These are phyloP conservation scores for Octopus sinensis DNA, from an alignment of 1,140 invertebrate genomes.

Conservation along the genomic window DNA sequence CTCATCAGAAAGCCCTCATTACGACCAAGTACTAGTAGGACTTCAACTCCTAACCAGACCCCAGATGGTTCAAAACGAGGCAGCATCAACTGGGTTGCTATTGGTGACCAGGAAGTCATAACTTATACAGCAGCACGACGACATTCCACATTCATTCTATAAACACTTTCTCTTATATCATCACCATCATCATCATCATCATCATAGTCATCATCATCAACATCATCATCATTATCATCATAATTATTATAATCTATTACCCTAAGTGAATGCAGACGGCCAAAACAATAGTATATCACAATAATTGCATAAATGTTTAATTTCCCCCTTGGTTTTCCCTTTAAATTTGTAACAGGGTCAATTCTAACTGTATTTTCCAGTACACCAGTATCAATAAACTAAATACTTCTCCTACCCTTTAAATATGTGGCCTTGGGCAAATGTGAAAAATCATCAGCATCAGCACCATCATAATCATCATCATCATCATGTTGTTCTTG, in stretches of 20 bases:
- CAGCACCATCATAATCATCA: too few relatives aligned
- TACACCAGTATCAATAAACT: too few relatives aligned
- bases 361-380: too few relatives aligned
- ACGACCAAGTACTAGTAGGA: background rate
- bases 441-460: too few relatives aligned
- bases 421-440: too few relatives aligned
- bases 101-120: constrained; percentile 34
- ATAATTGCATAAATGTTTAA: background rate
- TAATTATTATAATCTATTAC: background rate
- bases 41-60: constrained; percentile 4
- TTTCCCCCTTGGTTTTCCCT: background rate
- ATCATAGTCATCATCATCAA: background rate
- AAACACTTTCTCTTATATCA: background rate
- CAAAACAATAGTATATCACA: background rate
- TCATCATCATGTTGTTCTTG: too few relatives aligned
- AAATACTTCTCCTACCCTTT: too few relatives aligned
- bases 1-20: background rate
- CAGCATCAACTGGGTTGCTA: constrained; percentile 28
- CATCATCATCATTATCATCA: background rate
- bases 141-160: constrained; percentile 42
- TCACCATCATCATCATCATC: background rate
- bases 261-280: background rate
- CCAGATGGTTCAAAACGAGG: constrained; percentile 11
- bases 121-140: constrained; percentile 29
- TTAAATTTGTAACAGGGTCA: background rate